Evolutionary conservation across 2,797 vertebrate genomes (phyloP), one percentile per base, ranked within the genome.

Genomic region (Danio aesculapii): DNA sequence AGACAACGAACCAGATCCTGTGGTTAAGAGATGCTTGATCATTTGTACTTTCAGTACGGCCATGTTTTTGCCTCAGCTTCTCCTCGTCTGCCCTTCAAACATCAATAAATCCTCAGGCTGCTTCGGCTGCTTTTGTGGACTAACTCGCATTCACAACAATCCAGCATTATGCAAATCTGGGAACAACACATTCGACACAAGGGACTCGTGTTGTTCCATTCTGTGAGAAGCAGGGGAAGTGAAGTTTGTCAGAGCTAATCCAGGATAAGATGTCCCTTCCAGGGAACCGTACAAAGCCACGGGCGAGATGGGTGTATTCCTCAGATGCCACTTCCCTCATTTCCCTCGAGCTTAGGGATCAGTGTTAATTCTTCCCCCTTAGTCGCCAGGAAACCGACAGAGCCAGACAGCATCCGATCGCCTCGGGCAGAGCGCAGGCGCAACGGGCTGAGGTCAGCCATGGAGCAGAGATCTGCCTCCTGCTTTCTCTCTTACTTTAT

Each of bases 151-250:
- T 71, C 19, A 41, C 75, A 74, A 74, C 76, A 90, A 53, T 53
- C 87, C 85, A 88, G 88, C 89, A 92, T 91, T 91, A 89, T 88
- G 89, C 78, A 86, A 84, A 90, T 89, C 81, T 87, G 85, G 88
- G 86, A 89, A 89, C 85, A 90, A 89, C 89, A 89, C 84, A 87
- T 81, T 68, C 67, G 79, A 88, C 87, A 82, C 88, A 81, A 86
- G 83, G 87, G 90, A 85, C 84, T 84, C 80, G 75, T 89, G 85
- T 84, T 72, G 74, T 77, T 62, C 75, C 71, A 75, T 77, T 84
- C 63, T 79, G 61, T 61, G 30, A 83, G 85, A 86, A 88, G 87
- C 86, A 90, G 78, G 87, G 85, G 88, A 91, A 92, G 90, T 84
- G 75, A 90, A 82, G 70, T 83, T 83, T 88, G 86, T 87, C 81